Conservation (phyloP, 2,113 vertebrate genomes). For the Sander lucioperca region DNA sequence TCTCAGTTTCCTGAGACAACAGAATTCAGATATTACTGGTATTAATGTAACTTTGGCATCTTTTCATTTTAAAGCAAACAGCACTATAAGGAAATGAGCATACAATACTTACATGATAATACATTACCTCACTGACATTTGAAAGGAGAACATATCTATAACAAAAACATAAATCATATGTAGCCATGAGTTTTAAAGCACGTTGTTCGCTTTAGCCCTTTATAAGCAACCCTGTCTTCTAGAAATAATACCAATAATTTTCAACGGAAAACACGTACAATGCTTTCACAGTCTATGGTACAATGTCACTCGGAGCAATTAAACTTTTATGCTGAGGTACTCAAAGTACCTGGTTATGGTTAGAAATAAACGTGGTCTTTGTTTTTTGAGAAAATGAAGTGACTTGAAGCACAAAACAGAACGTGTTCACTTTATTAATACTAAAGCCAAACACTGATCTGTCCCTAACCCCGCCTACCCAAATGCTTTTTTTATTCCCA, state of each 20-base stretch:
- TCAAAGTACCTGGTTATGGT: not conserved
- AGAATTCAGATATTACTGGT: slow-evolving; percentile 19
- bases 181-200: not conserved
- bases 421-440: not conserved
- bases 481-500: not conserved
- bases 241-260: not conserved
- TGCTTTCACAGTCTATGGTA: no score
- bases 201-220: not conserved
- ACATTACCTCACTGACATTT: not conserved
- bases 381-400: not conserved
- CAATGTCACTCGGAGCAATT: not conserved
- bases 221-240: not conserved
- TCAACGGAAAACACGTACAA: not conserved
- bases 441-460: not conserved
- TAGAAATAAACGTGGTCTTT: not conserved
- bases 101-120: not conserved
- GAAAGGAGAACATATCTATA: not conserved
- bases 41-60: slow-evolving; percentile 1
- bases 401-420: not conserved
- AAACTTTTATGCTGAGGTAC: not conserved
- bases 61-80: not conserved
- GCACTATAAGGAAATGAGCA: not conserved
- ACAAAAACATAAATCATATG: not conserved
- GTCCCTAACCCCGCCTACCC: not conserved
- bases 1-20: slow-evolving; percentile 22